Percentiles rank a stretch among this genome's conserved stretches.
Evolutionary conservation across 2,888 invertebrate genomes (phyloP).

Genomic region (Beris chalybata): DNA sequence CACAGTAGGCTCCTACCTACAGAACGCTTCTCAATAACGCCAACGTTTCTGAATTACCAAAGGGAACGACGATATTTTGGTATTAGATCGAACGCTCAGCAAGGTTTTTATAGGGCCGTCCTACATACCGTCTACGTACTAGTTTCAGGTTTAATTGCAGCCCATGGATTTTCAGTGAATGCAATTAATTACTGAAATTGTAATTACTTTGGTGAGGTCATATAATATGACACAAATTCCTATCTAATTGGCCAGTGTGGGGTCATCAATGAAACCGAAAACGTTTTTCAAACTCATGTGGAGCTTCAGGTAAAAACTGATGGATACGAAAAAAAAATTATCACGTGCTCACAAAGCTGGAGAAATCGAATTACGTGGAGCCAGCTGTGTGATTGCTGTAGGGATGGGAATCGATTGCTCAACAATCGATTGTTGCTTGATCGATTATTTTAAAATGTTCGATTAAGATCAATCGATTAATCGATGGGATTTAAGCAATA

Average conservation of each 20-base stretch:
- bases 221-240: conserved; percentile 25
- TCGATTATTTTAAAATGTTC: no score
- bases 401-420: no score
- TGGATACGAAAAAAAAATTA: background rate
- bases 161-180: conserved; percentile 18
- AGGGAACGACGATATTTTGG: background rate
- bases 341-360: no score
- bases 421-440: no score
- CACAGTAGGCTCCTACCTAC: conserved; percentile 20
- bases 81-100: background rate
- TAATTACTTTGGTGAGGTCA: conserved; percentile 14
- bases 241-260: conserved; percentile 28
- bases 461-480: no score
- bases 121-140: conserved; percentile 10
- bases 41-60: background rate
- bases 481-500: no score
- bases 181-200: conserved; percentile 26
- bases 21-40: background rate
- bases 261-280: background rate
- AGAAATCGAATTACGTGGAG: no score
- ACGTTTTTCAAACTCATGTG: conserved; percentile 17
- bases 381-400: no score
- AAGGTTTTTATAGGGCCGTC: conserved; percentile 10
- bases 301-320: conserved; percentile 6
- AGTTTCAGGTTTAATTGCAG: conserved; percentile 24